Percentiles rank a stretch among this genome's conserved stretches.
Conservation (phyloP, 2,113 vertebrate genomes). For the Coptodon rendalli region DNA sequence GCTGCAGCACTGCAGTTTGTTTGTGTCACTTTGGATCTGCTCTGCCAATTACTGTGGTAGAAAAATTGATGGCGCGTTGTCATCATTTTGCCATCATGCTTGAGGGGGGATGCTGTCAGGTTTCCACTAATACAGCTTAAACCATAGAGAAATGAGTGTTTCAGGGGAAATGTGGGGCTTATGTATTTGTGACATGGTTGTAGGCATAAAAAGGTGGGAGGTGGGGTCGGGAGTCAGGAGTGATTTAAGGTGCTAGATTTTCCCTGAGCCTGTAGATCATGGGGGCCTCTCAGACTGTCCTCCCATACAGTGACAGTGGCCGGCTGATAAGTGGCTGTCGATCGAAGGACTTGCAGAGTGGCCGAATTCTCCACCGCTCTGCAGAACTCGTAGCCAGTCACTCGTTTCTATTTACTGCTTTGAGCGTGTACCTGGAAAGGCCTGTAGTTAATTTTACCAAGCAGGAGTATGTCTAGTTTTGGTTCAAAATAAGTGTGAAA, state of each 20-base stretch:
- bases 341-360: conserved; percentile 51
- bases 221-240: background rate
- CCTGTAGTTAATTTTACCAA: conserved; percentile 1
- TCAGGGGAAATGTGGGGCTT: background rate
- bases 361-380: conserved; percentile 26
- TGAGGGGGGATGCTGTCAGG: background rate
- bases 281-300: conserved; percentile 27
- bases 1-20: conserved; percentile 27
- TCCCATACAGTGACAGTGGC: conserved; percentile 32
- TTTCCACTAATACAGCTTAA: background rate
- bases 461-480: background rate
- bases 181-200: background rate
- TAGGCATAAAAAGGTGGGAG: background rate
- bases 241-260: conserved; percentile 67
- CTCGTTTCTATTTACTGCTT: conserved; percentile 30
- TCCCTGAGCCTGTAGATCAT: conserved; percentile 55
- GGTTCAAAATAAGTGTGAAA: background rate
- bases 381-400: conserved; percentile 29
- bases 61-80: conserved; percentile 14
- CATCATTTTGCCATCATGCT: background rate
- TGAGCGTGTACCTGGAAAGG: background rate
- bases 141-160: background rate
- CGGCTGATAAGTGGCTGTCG: conserved; percentile 37
- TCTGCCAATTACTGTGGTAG: conserved; percentile 25
- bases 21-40: conserved; percentile 20